phyloP scores from a whole-genome alignment of 2,888 invertebrate genomes.

The Ectemnius cavifrons region DNA sequence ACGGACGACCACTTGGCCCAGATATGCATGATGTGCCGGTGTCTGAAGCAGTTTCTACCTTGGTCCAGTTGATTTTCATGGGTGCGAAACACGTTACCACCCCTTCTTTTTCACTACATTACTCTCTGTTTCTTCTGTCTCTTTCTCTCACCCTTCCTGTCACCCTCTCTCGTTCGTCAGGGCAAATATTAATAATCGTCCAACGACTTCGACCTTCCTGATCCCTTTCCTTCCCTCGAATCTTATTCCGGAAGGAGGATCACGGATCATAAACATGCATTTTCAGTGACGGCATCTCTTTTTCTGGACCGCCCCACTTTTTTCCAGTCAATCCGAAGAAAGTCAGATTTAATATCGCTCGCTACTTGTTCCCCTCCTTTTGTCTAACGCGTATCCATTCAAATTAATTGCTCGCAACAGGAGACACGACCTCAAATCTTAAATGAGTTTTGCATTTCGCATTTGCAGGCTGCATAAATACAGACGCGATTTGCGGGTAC shows the following conservation, averaged over 20 bases:
- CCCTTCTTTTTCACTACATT: constrained; percentile 57
- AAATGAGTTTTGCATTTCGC: background rate
- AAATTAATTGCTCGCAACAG: background rate
- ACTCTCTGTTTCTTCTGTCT: constrained; percentile 20
- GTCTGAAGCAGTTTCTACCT: constrained; percentile 15
- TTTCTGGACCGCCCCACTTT: constrained; percentile 1
- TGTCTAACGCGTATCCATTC: background rate
- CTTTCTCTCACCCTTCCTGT: too few relatives aligned
- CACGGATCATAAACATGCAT: constrained; percentile 8
- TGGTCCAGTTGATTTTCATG: constrained; percentile 41
- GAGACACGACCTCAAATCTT: background rate
- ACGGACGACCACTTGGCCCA: constrained; percentile 63
- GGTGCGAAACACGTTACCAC: constrained; percentile 55
- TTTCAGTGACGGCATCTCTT: background rate
- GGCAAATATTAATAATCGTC: constrained; percentile 49
- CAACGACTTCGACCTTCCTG: constrained; percentile 21
- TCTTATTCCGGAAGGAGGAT: constrained; percentile 24
- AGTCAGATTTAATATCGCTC: background rate
- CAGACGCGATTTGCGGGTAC: background rate
- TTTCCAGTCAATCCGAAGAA: background rate
- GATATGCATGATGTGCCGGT: constrained; percentile 62
- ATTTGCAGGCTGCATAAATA: background rate
- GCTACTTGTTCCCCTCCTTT: background rate
- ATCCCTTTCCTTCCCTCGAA: constrained; percentile 15
- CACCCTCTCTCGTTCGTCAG: background rate